Conservation (phyloP, 1,140 invertebrate genomes). For the Lordiphosa collinella region DNA sequence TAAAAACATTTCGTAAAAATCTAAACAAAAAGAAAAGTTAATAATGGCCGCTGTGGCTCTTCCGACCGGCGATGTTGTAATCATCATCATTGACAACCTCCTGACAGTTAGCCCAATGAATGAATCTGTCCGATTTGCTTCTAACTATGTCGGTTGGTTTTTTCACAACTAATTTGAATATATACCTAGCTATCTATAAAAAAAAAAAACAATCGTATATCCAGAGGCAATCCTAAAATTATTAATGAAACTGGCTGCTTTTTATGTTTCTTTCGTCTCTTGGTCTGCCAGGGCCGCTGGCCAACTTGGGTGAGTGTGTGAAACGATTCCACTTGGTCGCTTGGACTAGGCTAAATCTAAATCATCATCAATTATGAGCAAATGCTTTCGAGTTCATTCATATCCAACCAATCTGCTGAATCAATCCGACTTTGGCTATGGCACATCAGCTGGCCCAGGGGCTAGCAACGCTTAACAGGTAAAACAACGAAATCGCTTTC, state of each 20-base stretch:
- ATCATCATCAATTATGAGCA: constrained; percentile 69
- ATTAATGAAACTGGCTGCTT: constrained; percentile 54
- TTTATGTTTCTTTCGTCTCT: constrained; percentile 7
- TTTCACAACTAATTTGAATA: constrained; percentile 30
- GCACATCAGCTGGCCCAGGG: constrained; percentile 10
- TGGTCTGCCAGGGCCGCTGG: constrained; percentile 31
- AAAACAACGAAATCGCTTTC: constrained; percentile 58
- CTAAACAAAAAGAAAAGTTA: constrained; percentile 42
- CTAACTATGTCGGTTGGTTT: constrained; percentile 41
- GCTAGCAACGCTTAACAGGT: constrained; percentile 30
- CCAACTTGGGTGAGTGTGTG: constrained; percentile 44
- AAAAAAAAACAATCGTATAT: neutral
- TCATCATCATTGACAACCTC: constrained; percentile 40
- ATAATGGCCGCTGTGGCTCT: constrained; percentile 35
- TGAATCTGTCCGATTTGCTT: constrained; percentile 49
- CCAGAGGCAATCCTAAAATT: constrained; percentile 35
- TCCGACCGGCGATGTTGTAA: constrained; percentile 35
- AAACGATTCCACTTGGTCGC: constrained; percentile 36
- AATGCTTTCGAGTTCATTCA: constrained; percentile 62
- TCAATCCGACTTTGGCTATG: constrained; percentile 60
- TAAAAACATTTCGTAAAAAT: constrained; percentile 50
- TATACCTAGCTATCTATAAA: constrained; percentile 43
- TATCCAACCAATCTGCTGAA: constrained; percentile 49
- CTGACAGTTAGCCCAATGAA: constrained; percentile 51
- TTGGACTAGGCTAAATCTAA: constrained; percentile 42